Conservation (phyloP, 2,888 invertebrate species). For the Galerucella calmariensis region DNA sequence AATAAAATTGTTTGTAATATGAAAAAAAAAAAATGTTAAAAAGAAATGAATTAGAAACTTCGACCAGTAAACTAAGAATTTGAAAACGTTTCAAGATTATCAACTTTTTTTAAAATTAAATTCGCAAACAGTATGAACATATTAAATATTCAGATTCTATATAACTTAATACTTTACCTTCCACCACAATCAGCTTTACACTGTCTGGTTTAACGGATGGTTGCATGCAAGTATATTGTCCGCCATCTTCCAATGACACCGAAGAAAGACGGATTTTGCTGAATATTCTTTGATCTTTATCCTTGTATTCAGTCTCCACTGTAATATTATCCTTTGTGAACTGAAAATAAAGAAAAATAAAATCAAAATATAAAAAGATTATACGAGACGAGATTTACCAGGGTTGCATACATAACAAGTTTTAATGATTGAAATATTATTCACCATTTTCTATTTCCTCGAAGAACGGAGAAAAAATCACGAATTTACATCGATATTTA, state of each 20-base stretch:
- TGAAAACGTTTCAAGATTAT: neutral
- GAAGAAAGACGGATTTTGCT: conserved; percentile 72
- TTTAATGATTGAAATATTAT: too few species aligned
- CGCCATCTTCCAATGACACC: conserved; percentile 68
- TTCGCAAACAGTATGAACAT: neutral
- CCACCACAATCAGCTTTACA: conserved; percentile 72
- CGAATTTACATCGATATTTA: too few species aligned
- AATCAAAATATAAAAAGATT: neutral
- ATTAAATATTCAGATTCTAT: conserved; percentile 9
- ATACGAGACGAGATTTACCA: neutral
- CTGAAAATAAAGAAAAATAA: conserved; percentile 19
- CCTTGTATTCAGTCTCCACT: conserved; percentile 73
- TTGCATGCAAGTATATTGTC: conserved; percentile 75
- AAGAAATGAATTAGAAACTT: neutral
- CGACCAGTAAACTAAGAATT: too few species aligned
- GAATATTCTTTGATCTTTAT: conserved; percentile 66
- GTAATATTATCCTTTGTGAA: conserved; percentile 51
- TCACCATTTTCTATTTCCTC: too few species aligned
- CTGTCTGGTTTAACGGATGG: conserved; percentile 70
- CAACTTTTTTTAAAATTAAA: neutral
- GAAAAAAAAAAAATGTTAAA: neutral
- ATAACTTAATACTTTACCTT: conserved; percentile 66
- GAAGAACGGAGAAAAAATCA: too few species aligned
- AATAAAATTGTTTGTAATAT: conserved; percentile 31
- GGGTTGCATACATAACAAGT: too few species aligned